Base-by-base conservation (phyloP, 2,113 vertebrate species). In the Glaucidium brasilianum region DNA sequence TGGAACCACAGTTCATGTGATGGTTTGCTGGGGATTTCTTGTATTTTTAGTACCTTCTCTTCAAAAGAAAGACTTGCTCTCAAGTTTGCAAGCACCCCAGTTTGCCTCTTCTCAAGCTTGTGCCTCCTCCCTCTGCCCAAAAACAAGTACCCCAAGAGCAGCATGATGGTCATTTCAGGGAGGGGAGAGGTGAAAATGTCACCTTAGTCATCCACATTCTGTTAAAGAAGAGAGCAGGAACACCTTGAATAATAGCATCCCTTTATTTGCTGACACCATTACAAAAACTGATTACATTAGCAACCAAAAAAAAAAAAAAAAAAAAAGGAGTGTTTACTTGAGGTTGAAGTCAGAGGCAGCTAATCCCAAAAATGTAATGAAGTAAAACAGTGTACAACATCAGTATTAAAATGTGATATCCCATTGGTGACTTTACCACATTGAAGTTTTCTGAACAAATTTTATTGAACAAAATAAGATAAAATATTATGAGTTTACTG, bases 281-380 rank as follows among this genome's bases (percentile, higher is more conserved):
- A 98, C 96, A 98, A 98, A 98, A 98, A 98, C 96, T 27, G 96
- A 98, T 98, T 98, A 98, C 97, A 98, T 97, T 97, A 98, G 98
- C 98, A 98, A 98, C 96, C 71, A 88, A 95, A 98, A 98, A 88
- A 88, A 22, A 19, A 97, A 94, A 58, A 73, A 94, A 71, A 68
- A 81, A 94, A 91, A 89, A 37, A 91, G 27, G 67, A 98, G 96
- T 97, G 97, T 98, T 98, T 97, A 98, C 97, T 98, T 98, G 94
- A 98, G 97, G 97, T 96, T 97, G 97, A 98, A 98, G 96, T 97
- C 96, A 98, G 95, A 98, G 97, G 97, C 97, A 96, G 95, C 98
- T 98, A 98, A 97, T 98, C 94, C 98, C 96, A 97, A 97, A 98
- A 97, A 96, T 92, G 90, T 98, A 92, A 95, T 94, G 88, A 98